A percentile compares a stretch with the other conserved stretches of the same genome.
Evolutionary conservation across 2,113 vertebrate genomes (phyloP).

Genomic region (Phyllopteryx taeniolatus): DNA sequence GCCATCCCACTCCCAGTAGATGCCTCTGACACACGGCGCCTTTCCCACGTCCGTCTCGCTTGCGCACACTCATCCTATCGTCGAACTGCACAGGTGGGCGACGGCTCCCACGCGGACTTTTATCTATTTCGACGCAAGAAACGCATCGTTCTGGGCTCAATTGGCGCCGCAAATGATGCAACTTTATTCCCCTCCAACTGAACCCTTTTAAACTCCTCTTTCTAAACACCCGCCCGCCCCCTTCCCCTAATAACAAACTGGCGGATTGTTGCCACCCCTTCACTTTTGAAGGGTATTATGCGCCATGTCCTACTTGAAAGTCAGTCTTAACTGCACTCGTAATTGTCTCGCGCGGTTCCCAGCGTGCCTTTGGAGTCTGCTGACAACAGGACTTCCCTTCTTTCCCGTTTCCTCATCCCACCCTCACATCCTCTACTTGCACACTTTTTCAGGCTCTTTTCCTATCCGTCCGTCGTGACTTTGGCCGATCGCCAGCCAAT

Average conservation of each 20-base stretch:
- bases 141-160: slow-evolving; percentile 59
- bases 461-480: neutral
- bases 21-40: slow-evolving; percentile 34
- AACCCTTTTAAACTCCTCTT: slow-evolving; percentile 53
- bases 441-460: neutral
- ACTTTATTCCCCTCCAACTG: slow-evolving; percentile 69
- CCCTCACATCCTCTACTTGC: slow-evolving; percentile 36
- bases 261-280: slow-evolving; percentile 61
- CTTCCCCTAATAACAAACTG: slow-evolving; percentile 59
- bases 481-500: neutral
- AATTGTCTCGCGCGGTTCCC: slow-evolving; percentile 77
- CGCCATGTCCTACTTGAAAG: slow-evolving; percentile 83
- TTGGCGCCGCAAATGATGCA: slow-evolving; percentile 57
- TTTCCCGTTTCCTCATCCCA: slow-evolving; percentile 37
- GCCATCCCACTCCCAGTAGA: slow-evolving; percentile 26
- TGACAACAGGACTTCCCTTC: slow-evolving; percentile 74
- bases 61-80: slow-evolving; percentile 38
- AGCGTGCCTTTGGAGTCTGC: slow-evolving; percentile 77
- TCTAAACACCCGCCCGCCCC: slow-evolving; percentile 28
- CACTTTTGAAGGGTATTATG: slow-evolving; percentile 67
- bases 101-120: slow-evolving; percentile 45
- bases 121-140: slow-evolving; percentile 31
- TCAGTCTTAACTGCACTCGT: slow-evolving; percentile 76
- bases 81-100: slow-evolving; percentile 50
- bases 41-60: slow-evolving; percentile 31